These are phyloP conservation scores for Lissocephala sabroskyi DNA, from an alignment of 2,888 invertebrate species.

Conservation along the genomic window DNA sequence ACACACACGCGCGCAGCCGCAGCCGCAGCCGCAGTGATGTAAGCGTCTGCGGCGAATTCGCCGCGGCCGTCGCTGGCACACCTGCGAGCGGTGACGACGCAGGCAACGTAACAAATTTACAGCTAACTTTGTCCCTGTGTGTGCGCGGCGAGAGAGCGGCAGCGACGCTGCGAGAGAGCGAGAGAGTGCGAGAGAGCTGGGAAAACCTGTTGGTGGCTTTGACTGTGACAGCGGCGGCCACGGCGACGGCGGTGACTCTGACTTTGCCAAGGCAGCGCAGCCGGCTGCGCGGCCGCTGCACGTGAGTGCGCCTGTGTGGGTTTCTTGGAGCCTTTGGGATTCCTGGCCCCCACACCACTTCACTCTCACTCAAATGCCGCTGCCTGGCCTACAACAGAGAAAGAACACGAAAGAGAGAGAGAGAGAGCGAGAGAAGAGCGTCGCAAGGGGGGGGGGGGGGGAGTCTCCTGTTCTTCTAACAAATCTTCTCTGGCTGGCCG, in stretches of 20 bases:
- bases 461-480: too few relatives aligned
- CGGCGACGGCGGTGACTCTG: conserved; percentile 33
- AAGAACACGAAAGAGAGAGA: too few relatives aligned
- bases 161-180: conserved; percentile 3
- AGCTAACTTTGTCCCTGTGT: conserved; percentile 68
- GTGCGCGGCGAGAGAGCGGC: conserved; percentile 23
- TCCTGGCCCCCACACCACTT: conserved; percentile 51
- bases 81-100: conserved; percentile 31
- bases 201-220: conserved; percentile 61
- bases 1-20: conserved; percentile 25
- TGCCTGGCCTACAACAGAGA: too few relatives aligned
- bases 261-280: conserved; percentile 32
- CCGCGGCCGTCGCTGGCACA: conserved; percentile 25
- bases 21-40: conserved; percentile 47
- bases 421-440: too few relatives aligned
- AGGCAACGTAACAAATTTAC: conserved; percentile 69
- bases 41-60: conserved; percentile 51
- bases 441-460: too few relatives aligned
- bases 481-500: too few relatives aligned
- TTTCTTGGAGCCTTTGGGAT: conserved; percentile 9
- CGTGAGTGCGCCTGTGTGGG: conserved; percentile 5
- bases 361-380: conserved; percentile 59
- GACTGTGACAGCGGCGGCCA: conserved; percentile 44
- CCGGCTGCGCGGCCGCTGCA: conserved; percentile 11
- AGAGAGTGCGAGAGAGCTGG: conserved; percentile 9